Percentiles rank a stretch among this genome's conserved stretches.
Conservation (phyloP, 1,140 invertebrate species). For the Scaptomyza montana region DNA sequence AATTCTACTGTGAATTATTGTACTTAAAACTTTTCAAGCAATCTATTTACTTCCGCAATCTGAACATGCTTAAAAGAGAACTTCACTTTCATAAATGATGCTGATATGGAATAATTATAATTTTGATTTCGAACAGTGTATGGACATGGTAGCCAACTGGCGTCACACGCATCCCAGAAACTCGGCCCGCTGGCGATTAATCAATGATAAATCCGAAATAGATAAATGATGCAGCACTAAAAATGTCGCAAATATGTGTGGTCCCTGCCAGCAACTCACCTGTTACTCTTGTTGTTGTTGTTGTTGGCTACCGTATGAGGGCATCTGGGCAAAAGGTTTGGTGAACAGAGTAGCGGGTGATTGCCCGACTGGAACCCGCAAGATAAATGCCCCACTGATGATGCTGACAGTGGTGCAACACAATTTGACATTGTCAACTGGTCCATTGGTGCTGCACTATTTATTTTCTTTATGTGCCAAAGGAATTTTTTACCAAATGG, state of each 20-base stretch:
- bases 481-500: slow-evolving; percentile 33
- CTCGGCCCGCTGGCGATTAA: slow-evolving; percentile 67
- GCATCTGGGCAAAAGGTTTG: neutral
- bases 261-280: slow-evolving; percentile 66
- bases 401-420: slow-evolving; percentile 68
- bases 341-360: slow-evolving; percentile 57
- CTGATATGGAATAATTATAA: neutral
- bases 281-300: slow-evolving; percentile 45
- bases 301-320: slow-evolving; percentile 33
- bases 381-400: slow-evolving; percentile 79
- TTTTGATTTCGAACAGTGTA: slow-evolving; percentile 27
- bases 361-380: too few species aligned
- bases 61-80: too few species aligned
- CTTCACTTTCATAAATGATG: too few species aligned
- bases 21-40: too few species aligned
- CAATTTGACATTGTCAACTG: slow-evolving; percentile 60
- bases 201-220: slow-evolving; percentile 83
- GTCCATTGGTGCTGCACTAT: slow-evolving; percentile 7
- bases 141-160: slow-evolving; percentile 24
- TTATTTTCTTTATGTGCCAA: slow-evolving; percentile 28
- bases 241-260: slow-evolving; percentile 74
- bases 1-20: too few species aligned
- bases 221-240: slow-evolving; percentile 71
- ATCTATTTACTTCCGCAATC: too few species aligned
- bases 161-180: slow-evolving; percentile 45